Evolutionary conservation across 2,797 vertebrate genomes (phyloP).

Genomic region (Sebastes itinus): DNA sequence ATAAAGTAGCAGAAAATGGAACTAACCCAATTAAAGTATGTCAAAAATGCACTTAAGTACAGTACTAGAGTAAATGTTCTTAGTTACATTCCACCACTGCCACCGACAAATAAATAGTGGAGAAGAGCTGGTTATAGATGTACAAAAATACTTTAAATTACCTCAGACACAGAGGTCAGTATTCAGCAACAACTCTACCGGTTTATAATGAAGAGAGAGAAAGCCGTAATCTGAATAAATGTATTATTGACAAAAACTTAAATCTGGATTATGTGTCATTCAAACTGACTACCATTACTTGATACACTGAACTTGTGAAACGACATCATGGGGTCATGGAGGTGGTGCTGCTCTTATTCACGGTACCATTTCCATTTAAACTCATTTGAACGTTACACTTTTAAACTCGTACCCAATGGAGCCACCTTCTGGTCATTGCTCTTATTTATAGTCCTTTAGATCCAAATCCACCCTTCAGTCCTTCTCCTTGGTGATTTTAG

Average conservation of each 20-base stretch:
- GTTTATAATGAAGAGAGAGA: neutral
- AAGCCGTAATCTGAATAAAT: neutral
- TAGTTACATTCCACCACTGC: no score
- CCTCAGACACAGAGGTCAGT: neutral
- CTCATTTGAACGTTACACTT: neutral
- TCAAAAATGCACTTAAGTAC: accelerated
- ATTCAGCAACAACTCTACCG: neutral
- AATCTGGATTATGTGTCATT: neutral
- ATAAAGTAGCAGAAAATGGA: no score
- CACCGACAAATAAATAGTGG: no score
- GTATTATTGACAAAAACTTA: neutral
- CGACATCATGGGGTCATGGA: neutral
- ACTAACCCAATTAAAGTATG: no score
- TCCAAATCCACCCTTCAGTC: neutral
- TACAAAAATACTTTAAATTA: no score
- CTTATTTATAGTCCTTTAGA: neutral
- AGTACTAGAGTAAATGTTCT: no score
- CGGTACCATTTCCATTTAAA: no score
- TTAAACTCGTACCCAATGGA: neutral
- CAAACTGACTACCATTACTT: neutral
- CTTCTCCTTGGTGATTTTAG: neutral
- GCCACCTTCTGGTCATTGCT: neutral
- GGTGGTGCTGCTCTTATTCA: neutral
- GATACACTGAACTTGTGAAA: neutral
- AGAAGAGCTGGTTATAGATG: no score